phyloP scores from a whole-genome alignment of 1,140 invertebrate genomes.

The Anagrus nilaparvatae region DNA sequence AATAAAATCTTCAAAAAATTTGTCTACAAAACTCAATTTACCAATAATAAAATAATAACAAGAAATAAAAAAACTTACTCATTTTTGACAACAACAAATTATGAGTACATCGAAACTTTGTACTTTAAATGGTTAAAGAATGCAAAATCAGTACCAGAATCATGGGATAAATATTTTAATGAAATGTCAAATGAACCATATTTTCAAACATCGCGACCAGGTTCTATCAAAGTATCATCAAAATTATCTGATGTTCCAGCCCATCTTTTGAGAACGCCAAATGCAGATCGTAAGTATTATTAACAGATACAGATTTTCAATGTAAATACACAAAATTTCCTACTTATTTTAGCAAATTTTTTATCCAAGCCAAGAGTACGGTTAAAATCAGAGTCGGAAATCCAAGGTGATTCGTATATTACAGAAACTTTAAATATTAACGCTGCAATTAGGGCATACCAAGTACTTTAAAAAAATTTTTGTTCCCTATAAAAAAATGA shows the following conservation, averaged over 20 bases:
- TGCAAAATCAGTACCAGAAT: constrained; percentile 22
- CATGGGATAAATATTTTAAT: constrained; percentile 40
- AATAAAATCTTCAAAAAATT: too few species aligned
- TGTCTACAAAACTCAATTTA: too few species aligned
- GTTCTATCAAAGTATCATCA: not conserved
- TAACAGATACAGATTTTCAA: not conserved
- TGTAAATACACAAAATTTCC: not conserved
- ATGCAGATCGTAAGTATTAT: not conserved
- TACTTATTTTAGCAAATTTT: too few species aligned
- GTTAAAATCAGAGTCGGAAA: constrained; percentile 11
- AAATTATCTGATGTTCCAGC: not conserved
- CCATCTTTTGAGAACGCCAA: not conserved
- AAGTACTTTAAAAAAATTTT: constrained; percentile 14
- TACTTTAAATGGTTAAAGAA: constrained; percentile 24
- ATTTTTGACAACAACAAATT: constrained; percentile 19
- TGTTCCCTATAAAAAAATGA: not conserved
- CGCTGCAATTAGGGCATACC: constrained; percentile 28
- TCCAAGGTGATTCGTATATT: constrained; percentile 16
- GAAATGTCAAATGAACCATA: constrained; percentile 14
- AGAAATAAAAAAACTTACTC: constrained; percentile 12
- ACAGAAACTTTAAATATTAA: constrained; percentile 21
- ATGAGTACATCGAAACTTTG: constrained; percentile 26
- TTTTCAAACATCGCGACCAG: not conserved
- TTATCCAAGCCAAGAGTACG: constrained; percentile 2
- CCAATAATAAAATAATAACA: not conserved